Conservation (phyloP, 1,140 invertebrate species). For the Sarcophaga peregrina region DNA sequence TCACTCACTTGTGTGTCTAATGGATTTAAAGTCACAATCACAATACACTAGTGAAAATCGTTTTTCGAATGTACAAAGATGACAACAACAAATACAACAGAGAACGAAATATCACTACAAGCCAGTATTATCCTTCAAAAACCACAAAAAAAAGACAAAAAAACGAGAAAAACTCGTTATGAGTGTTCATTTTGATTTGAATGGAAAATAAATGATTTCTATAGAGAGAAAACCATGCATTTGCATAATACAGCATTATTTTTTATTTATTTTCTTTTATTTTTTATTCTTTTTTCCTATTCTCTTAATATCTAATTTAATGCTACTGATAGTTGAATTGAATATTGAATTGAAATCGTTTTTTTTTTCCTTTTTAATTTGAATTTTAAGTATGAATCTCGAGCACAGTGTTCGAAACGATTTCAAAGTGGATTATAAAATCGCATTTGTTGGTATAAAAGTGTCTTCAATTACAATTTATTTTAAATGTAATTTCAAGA, state of each 20-base stretch:
- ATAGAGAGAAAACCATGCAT: neutral
- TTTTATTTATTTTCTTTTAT: neutral
- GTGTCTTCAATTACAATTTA: too few relatives aligned
- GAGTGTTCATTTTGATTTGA: neutral
- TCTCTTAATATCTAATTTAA: constrained; percentile 6
- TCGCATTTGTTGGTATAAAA: too few relatives aligned
- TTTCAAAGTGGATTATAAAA: too few relatives aligned
- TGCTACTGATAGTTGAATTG: neutral
- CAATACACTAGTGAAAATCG: neutral
- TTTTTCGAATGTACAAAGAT: neutral
- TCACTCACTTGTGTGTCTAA: neutral
- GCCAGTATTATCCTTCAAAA: neutral
- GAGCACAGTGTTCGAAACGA: too few relatives aligned
- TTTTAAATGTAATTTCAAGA: too few relatives aligned
- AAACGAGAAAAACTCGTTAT: neutral
- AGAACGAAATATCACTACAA: neutral
- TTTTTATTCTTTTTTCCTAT: neutral
- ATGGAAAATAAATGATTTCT: neutral
- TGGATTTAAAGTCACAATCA: neutral
- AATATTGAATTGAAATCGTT: neutral
- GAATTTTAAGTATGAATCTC: too few relatives aligned
- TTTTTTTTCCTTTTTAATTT: neutral
- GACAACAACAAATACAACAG: neutral
- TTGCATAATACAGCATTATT: neutral
- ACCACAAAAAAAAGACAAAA: too few relatives aligned